Evolutionary conservation across 2,113 vertebrate species (phyloP).

Genomic region (Eublepharis macularius): DNA sequence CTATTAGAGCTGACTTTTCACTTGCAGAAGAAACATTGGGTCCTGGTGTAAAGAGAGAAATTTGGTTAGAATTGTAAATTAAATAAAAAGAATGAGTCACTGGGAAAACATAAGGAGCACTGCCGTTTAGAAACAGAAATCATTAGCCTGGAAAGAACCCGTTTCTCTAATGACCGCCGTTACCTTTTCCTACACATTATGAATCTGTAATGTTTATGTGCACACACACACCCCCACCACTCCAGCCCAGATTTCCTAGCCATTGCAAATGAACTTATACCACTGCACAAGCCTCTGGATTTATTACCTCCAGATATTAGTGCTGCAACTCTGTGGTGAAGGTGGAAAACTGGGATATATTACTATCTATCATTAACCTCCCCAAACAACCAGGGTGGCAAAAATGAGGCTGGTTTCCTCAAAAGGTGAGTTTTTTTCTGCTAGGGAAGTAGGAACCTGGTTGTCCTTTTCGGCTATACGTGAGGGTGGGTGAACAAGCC

Average conservation of each 20-base stretch:
- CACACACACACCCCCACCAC: no score
- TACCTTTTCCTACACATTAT: slow-evolving; percentile 11
- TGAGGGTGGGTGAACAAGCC: background rate
- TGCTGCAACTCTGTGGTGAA: background rate
- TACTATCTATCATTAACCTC: background rate
- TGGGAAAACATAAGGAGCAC: background rate
- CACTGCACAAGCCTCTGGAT: background rate
- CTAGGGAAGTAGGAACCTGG: background rate
- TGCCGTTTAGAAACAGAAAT: background rate
- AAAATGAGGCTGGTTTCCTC: background rate
- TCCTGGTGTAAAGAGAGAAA: background rate
- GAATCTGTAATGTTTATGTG: accelerated
- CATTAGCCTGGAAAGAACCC: background rate
- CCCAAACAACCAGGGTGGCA: background rate
- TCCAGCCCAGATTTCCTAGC: background rate
- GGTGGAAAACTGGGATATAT: background rate
- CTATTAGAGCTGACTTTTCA: background rate
- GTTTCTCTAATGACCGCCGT: slow-evolving; percentile 11
- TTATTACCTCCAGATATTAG: background rate
- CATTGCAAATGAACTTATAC: background rate
- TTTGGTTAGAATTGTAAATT: background rate
- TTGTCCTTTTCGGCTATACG: background rate
- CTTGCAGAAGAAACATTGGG: background rate
- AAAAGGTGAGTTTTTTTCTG: background rate
- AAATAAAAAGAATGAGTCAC: background rate